These are phyloP conservation scores for Phalloptychus januarius DNA, from an alignment of 2,797 vertebrate species.

Conservation along the genomic window DNA sequence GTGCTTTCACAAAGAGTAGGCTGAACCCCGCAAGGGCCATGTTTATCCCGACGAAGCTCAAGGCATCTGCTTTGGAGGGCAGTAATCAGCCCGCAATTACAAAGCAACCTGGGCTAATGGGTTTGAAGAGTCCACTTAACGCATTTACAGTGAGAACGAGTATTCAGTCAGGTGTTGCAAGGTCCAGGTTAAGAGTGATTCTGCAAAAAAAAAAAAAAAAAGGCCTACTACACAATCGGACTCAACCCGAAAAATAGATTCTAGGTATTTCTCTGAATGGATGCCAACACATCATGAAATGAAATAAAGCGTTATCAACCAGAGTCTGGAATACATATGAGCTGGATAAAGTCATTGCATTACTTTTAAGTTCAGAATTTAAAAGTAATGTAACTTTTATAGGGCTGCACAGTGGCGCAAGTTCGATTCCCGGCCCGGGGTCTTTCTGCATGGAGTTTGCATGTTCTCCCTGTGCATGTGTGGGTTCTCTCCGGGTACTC, in stretches of 20 bases:
- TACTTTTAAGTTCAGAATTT: too few relatives aligned
- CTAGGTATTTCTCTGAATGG: not conserved
- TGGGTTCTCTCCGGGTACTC: too few relatives aligned
- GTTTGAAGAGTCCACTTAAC: constrained; percentile 68
- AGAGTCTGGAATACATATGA: not conserved
- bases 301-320: not conserved
- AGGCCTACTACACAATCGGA: constrained; percentile 14
- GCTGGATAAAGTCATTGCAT: too few relatives aligned
- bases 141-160: constrained; percentile 31
- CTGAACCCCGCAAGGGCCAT: constrained; percentile 42
- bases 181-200: constrained; percentile 30
- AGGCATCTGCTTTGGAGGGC: constrained; percentile 63
- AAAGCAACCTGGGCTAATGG: constrained; percentile 70
- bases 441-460: too few relatives aligned
- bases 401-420: too few relatives aligned
- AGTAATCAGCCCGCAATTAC: constrained; percentile 65
- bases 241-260: not conserved
- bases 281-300: not conserved
- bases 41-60: constrained; percentile 42
- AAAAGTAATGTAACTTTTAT: not conserved
- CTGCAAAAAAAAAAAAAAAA: constrained; percentile 6
- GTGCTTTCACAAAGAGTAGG: constrained; percentile 50
- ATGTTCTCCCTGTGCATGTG: too few relatives aligned
- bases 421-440: too few relatives aligned
- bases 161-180: constrained; percentile 25